Evolutionary conservation across 2,113 vertebrate species (phyloP).

Genomic region (Datnioides undecimradiatus): DNA sequence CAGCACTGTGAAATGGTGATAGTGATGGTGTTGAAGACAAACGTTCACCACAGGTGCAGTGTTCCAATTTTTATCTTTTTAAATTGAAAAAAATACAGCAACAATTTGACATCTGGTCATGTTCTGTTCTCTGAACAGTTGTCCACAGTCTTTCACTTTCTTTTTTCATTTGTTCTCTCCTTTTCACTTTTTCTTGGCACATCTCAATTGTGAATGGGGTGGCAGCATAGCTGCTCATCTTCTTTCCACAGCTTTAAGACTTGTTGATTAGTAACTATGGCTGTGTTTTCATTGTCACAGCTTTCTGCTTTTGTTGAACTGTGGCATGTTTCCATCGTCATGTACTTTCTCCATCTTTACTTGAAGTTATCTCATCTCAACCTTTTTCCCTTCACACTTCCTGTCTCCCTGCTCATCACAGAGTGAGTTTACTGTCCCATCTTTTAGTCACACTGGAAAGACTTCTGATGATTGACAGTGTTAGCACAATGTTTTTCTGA

Average conservation of each 20-base stretch:
- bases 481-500: background rate
- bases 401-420: constrained; percentile 25
- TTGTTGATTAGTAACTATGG: constrained; percentile 78
- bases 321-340: constrained; percentile 62
- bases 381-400: constrained; percentile 48
- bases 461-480: constrained; percentile 36
- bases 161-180: constrained; percentile 81
- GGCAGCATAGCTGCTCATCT: constrained; percentile 80
- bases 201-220: constrained; percentile 76
- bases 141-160: constrained; percentile 83
- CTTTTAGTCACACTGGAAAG: constrained; percentile 15
- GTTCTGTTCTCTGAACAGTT: constrained; percentile 82
- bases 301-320: constrained; percentile 73
- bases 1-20: constrained; percentile 1
- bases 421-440: background rate
- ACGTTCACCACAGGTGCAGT: constrained; percentile 44
- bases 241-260: constrained; percentile 79
- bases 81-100: constrained; percentile 60
- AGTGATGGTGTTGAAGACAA: constrained; percentile 25
- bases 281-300: constrained; percentile 72
- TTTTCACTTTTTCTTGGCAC: constrained; percentile 83
- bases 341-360: constrained; percentile 61
- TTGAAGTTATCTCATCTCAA: constrained; percentile 44
- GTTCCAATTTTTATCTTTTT: constrained; percentile 19
- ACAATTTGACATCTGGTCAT: constrained; percentile 81